Percentiles rank a stretch among this genome's conserved stretches.
Evolutionary conservation across 2,888 invertebrate species (phyloP).

Genomic region (Ernsta delagoae): DNA sequence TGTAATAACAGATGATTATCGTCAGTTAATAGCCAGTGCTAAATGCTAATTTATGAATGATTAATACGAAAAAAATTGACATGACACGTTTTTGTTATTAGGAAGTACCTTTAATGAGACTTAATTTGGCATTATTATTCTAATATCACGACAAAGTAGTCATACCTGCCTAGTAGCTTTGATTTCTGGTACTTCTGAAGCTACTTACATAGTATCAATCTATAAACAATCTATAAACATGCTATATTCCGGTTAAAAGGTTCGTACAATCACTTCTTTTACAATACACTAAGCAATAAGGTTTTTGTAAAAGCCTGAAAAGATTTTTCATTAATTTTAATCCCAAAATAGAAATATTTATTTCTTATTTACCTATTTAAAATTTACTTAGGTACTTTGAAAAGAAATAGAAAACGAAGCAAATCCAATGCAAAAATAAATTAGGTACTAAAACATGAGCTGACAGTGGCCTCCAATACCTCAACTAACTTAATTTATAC

Average conservation of each 20-base stretch:
- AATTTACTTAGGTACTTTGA: background rate
- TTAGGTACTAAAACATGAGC: background rate
- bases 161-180: background rate
- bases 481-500: slow-evolving; percentile 22
- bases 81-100: slow-evolving; percentile 15
- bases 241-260: too few relatives aligned
- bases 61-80: slow-evolving; percentile 58
- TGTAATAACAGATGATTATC: slow-evolving; percentile 72
- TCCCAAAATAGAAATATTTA: too few relatives aligned
- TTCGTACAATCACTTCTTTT: too few relatives aligned
- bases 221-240: too few relatives aligned
- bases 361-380: too few relatives aligned
- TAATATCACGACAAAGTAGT: background rate
- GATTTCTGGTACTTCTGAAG: background rate
- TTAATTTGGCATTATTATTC: slow-evolving; percentile 3
- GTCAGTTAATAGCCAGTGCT: slow-evolving; percentile 71
- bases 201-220: background rate
- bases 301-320: too few relatives aligned
- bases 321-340: too few relatives aligned
- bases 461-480: slow-evolving; percentile 22
- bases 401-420: background rate
- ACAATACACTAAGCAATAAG: too few relatives aligned
- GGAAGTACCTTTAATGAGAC: slow-evolving; percentile 20
- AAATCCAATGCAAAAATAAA: too few relatives aligned
- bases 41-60: slow-evolving; percentile 65